Percentiles rank a stretch among this genome's conserved stretches.
These are phyloP conservation scores for Stigmatopora argus DNA, from an alignment of 2,113 vertebrate species.

Conservation along the genomic window DNA sequence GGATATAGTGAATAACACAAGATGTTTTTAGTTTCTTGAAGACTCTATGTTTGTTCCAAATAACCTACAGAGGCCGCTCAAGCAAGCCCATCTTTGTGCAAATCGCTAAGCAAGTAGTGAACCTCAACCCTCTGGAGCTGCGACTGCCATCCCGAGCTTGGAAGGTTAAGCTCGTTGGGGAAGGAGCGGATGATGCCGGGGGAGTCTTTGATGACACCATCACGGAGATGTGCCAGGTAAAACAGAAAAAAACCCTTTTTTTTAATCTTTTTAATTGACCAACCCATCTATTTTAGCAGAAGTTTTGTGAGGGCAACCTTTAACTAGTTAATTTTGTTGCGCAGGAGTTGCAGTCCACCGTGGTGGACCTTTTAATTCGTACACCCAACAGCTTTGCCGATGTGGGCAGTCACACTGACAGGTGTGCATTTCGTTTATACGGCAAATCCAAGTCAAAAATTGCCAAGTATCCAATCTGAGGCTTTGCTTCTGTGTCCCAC, in stretches of 20 bases:
- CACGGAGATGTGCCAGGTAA: slow-evolving; percentile 79
- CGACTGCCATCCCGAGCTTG: slow-evolving; percentile 76
- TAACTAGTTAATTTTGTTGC: slow-evolving; percentile 1
- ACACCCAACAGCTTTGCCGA: slow-evolving; percentile 76
- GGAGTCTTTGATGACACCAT: slow-evolving; percentile 80
- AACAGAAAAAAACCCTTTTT: slow-evolving; percentile 1
- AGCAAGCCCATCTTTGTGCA: slow-evolving; percentile 79
- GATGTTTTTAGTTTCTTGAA: background rate
- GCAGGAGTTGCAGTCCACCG: slow-evolving; percentile 74
- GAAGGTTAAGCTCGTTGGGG: slow-evolving; percentile 78
- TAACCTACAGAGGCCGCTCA: slow-evolving; percentile 70
- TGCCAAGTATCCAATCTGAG: background rate
- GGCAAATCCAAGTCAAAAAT: background rate
- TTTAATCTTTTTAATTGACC: background rate
- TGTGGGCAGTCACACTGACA: slow-evolving; percentile 77
- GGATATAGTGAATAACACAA: background rate
- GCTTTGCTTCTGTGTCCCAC: background rate
- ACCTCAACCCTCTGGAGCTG: slow-evolving; percentile 73
- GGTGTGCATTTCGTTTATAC: slow-evolving; percentile 45
- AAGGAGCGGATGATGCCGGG: slow-evolving; percentile 78
- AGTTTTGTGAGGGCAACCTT: background rate
- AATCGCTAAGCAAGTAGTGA: slow-evolving; percentile 76
- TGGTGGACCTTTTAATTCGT: slow-evolving; percentile 75
- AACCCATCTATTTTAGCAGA: background rate
- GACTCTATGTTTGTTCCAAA: background rate